phyloP scores from a whole-genome alignment of 1,140 invertebrate genomes.

The Anastrepha obliqua region DNA sequence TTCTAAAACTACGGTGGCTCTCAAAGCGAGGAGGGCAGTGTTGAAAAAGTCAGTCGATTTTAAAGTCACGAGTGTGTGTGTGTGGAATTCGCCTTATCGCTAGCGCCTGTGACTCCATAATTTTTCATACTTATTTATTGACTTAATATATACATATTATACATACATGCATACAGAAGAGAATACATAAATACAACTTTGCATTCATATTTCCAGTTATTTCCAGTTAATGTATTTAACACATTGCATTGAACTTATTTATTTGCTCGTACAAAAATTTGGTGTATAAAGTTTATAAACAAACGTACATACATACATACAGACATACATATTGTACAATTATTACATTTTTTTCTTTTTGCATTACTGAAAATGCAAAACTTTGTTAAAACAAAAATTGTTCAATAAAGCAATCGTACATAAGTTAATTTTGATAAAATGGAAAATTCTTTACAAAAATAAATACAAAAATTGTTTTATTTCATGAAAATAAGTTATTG shows the following conservation, averaged over 20 bases:
- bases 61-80: background rate
- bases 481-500: too few relatives aligned
- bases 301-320: background rate
- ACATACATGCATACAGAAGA: too few relatives aligned
- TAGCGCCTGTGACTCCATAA: background rate
- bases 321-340: background rate
- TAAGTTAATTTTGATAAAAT: slow-evolving; percentile 15
- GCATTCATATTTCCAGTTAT: background rate
- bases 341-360: background rate
- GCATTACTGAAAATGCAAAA: background rate
- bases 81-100: background rate
- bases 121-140: slow-evolving; percentile 13
- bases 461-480: slow-evolving; percentile 3
- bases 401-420: too few relatives aligned
- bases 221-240: background rate
- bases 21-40: background rate
- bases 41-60: background rate
- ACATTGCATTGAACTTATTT: background rate
- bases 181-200: background rate
- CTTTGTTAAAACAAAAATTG: slow-evolving; percentile 9
- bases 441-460: background rate
- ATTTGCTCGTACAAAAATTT: too few relatives aligned
- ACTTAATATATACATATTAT: too few relatives aligned
- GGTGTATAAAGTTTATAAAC: background rate
- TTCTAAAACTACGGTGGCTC: background rate